Evolutionary conservation across 2,113 vertebrate genomes (phyloP), one percentile per base, ranked within the genome.

Genomic region (Neodon shergylaensis): DNA sequence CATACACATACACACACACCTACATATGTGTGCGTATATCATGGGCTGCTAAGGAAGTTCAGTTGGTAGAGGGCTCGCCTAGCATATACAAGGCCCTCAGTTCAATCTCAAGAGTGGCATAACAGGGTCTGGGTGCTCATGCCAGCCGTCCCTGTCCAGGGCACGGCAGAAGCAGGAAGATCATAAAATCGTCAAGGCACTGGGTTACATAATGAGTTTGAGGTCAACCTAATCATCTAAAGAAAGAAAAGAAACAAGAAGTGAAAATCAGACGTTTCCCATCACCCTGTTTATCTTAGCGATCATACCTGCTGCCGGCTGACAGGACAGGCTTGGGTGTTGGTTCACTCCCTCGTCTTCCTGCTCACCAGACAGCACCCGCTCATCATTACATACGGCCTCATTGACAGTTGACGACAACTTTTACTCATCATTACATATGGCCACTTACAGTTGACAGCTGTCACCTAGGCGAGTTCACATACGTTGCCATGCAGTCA

Each of bases 391-490:
- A 91, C 97, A 98, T 97, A 97, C 97, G 97, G 97, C 97, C 97
- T 83, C 97, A 97, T 97, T 96, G 96, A 98, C 97, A 98, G 97
- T 97, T 97, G 97, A 97, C 93, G 94, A 91, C 97, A 97, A 97
- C 97, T 97, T 72, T 97, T 95, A 95, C 96, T 95, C 95, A 96
- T 98, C 97, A 92, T 96, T 97, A 93, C 97, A 98, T 98, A 98
- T 97, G 97, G 97, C 95, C 97, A 97, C 93, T 96, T 94, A 96
- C 97, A 97, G 97, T 95, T 97, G 97, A 97, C 97, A 98, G 97
- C 97, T 97, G 97, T 95, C 95, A 97, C 44, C 72, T 96, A 96
- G 92, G 97, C 97, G 87, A 94, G 97, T 96, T 98, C 97, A 96
- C 97, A 98, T 96, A 96, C 94, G 97, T 63, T 84, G 77, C 95